Percentiles rank a stretch among this genome's conserved stretches.
Conservation (phyloP, 2,888 invertebrate genomes). For the Tryphoninae sp. region DNA sequence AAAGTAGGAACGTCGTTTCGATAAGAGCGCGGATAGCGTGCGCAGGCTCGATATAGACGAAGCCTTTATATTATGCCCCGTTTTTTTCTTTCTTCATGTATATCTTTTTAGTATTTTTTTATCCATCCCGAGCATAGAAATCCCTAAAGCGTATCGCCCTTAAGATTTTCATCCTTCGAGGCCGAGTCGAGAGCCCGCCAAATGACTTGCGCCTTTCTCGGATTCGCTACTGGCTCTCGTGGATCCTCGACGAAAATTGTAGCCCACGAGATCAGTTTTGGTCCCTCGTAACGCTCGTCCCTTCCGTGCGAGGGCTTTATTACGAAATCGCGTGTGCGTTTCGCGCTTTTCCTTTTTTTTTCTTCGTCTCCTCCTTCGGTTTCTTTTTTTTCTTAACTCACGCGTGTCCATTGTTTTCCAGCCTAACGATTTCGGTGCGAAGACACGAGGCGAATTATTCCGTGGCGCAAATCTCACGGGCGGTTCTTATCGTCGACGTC, state of each 20-base stretch:
- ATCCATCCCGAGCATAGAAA: neutral
- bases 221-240: neutral
- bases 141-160: neutral
- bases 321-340: slow-evolving; percentile 21
- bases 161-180: slow-evolving; percentile 5
- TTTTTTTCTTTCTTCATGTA: neutral
- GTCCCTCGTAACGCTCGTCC: slow-evolving; percentile 28
- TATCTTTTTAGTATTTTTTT: neutral
- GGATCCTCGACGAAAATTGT: slow-evolving; percentile 11
- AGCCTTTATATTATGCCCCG: neutral
- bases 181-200: neutral
- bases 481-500: slow-evolving; percentile 19
- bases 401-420: too few species aligned
- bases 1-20: neutral
- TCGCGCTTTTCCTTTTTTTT: neutral
- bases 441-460: slow-evolving; percentile 34
- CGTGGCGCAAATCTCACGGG: slow-evolving; percentile 35
- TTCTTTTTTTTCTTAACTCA: neutral
- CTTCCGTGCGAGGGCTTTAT: neutral
- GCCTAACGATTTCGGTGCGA: slow-evolving; percentile 34
- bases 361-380: neutral
- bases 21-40: neutral
- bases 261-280: slow-evolving; percentile 32
- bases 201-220: slow-evolving; percentile 12
- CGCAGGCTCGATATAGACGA: neutral